Base-by-base conservation (phyloP, 2,888 invertebrate genomes). In the Philereme transversata region DNA sequence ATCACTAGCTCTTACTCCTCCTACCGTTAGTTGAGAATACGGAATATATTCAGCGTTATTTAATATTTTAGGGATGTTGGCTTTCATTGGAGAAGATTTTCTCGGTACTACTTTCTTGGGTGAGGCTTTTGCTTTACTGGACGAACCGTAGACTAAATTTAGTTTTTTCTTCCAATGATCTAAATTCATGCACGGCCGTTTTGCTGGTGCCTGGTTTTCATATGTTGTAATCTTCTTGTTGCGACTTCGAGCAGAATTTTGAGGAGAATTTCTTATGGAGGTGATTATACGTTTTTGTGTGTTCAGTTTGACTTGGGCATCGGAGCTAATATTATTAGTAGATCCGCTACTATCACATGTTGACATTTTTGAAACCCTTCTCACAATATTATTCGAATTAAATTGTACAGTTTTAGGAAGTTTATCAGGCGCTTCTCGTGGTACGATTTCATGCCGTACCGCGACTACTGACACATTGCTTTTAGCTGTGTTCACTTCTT, bases 11-110 rank as follows among this genome's bases (percentile, higher is more conserved):
- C 74, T 82, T 7, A 83, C 87, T 51, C 92, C 93, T 22, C 93
- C 93, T 66, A 93, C 66, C 10, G 92, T 93, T 61, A 93, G 75
- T 71, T 89, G 81, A 8, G 90, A 84, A 75, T 93, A 93, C 1
- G 93, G 93, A 71, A 93, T 90, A 68, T 93, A 93, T 51, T 89
- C 87, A 9, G 76, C 64, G 62, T 87, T 88, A 65, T 88, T 88
- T 33, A 83, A 69, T 2, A 53, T 72, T 54, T 44, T 59, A 9
- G 48, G 11, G 7, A 9, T 9, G 67, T 72, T 69, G 9, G 50
- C 57, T 65, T 74, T 76, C 69, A 78, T 78, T 44, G 67, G 67
- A 44, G 67, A 68, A 6, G 6, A 48, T 63, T 49, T 72, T 69
- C 74, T 83, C 11, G 60, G 48, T 7, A 35, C 6, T 40, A n/a